These are phyloP conservation scores for Nemotelus nigrinus DNA, from an alignment of 2,888 invertebrate species.

Conservation along the genomic window DNA sequence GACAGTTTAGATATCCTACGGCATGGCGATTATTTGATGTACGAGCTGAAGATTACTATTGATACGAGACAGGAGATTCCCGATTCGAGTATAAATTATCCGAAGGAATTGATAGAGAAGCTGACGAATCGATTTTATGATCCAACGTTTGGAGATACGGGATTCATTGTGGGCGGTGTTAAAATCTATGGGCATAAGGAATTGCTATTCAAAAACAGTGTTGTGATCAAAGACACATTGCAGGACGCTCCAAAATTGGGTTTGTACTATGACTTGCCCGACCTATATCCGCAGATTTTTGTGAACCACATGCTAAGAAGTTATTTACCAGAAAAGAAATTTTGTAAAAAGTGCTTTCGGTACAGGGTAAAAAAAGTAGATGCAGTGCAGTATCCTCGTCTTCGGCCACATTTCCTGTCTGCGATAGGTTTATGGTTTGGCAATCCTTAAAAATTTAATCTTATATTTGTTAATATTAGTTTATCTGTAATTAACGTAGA, in stretches of 20 bases:
- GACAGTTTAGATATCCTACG: not conserved
- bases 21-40: not conserved
- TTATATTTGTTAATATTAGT: too few relatives aligned
- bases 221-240: not conserved
- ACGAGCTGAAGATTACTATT: not conserved
- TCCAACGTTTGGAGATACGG: not conserved
- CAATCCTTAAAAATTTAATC: too few relatives aligned
- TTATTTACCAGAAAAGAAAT: not conserved
- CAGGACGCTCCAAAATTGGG: not conserved
- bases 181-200: not conserved
- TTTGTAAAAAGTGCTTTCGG: not conserved
- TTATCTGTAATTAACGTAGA: too few relatives aligned
- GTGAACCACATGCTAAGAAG: not conserved
- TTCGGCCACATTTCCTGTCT: too few relatives aligned
- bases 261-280: not conserved
- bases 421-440: too few relatives aligned
- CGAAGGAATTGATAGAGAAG: not conserved
- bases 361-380: too few relatives aligned
- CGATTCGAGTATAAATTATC: too few relatives aligned
- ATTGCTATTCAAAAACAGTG: not conserved
- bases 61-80: not conserved
- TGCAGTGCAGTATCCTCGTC: too few relatives aligned
- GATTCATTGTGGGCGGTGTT: constrained; percentile 4
- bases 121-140: not conserved
- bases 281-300: not conserved